A percentile compares a stretch with the other conserved stretches of the same genome.
These are phyloP conservation scores for Glomeris marginata DNA, from an alignment of 2,888 invertebrate genomes.

Conservation along the genomic window DNA sequence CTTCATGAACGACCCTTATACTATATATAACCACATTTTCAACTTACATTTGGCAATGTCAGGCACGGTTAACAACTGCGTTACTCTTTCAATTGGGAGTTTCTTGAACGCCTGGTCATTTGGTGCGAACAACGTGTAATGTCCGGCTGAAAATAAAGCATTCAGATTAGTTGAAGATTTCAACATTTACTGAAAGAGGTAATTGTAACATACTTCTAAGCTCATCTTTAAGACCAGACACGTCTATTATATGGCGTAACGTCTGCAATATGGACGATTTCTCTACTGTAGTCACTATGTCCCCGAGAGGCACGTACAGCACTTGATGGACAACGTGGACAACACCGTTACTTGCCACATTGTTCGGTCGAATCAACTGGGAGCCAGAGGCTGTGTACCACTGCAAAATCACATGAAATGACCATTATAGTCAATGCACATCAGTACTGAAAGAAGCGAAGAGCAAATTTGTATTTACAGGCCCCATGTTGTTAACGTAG, in stretches of 20 bases:
- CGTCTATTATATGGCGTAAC: conserved; percentile 6
- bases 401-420: not conserved
- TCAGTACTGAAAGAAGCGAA: too few relatives aligned
- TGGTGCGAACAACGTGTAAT: conserved; percentile 9
- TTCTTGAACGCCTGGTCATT: conserved; percentile 11
- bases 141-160: not conserved
- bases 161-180: not conserved
- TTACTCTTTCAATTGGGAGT: conserved; percentile 7
- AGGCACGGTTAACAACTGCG: conserved; percentile 5
- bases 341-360: conserved; percentile 9
- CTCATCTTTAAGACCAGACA: conserved; percentile 7
- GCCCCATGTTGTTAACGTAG: conserved; percentile 10
- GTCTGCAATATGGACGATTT: conserved; percentile 10
- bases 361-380: conserved; percentile 9
- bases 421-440: too few relatives aligned
- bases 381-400: conserved; percentile 13
- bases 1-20: too few relatives aligned
- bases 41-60: conserved; percentile 6
- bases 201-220: conserved; percentile 4
- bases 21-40: too few relatives aligned
- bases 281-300: conserved; percentile 10
- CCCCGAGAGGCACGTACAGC: conserved; percentile 10
- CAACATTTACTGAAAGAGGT: not conserved
- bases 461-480: conserved; percentile 1
- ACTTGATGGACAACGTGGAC: conserved; percentile 11